A percentile compares a stretch with the other conserved stretches of the same genome.
These are phyloP conservation scores for Bursaphelenchus mucronatus DNA, from an alignment of 1,140 invertebrate genomes.

Conservation along the genomic window DNA sequence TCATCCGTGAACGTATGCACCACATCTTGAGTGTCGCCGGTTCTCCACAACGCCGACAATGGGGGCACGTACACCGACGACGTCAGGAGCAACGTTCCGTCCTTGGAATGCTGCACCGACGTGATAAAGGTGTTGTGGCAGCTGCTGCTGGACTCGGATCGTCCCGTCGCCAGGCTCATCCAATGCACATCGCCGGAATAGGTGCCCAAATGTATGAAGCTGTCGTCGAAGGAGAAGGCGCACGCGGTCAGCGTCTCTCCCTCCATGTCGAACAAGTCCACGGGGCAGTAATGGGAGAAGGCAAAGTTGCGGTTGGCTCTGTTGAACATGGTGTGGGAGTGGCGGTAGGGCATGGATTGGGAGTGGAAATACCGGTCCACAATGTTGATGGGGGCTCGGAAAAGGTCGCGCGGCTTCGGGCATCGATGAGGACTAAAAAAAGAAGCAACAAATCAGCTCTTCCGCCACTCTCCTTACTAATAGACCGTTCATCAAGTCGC, in stretches of 20 bases:
- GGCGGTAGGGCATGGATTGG: constrained; percentile 31
- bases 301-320: constrained; percentile 75
- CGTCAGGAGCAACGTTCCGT: constrained; percentile 76
- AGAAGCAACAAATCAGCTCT: constrained; percentile 1
- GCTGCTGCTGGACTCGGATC: constrained; percentile 61
- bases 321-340: constrained; percentile 29
- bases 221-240: constrained; percentile 73
- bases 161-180: constrained; percentile 75
- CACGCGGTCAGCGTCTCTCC: constrained; percentile 79
- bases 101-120: constrained; percentile 56
- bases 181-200: constrained; percentile 80
- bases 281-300: constrained; percentile 82
- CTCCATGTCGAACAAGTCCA: constrained; percentile 74
- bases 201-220: constrained; percentile 77
- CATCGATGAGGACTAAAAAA: constrained; percentile 78
- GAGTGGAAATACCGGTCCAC: constrained; percentile 57
- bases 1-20: constrained; percentile 74
- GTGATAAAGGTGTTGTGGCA: constrained; percentile 39
- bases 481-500: no score
- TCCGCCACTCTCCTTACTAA: constrained; percentile 14
- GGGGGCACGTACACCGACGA: constrained; percentile 78
- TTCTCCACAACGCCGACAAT: constrained; percentile 78
- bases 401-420: constrained; percentile 73
- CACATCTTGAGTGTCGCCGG: constrained; percentile 71
- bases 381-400: constrained; percentile 71